Conservation (phyloP, 2,113 vertebrate genomes). For the Clarias magur region DNA sequence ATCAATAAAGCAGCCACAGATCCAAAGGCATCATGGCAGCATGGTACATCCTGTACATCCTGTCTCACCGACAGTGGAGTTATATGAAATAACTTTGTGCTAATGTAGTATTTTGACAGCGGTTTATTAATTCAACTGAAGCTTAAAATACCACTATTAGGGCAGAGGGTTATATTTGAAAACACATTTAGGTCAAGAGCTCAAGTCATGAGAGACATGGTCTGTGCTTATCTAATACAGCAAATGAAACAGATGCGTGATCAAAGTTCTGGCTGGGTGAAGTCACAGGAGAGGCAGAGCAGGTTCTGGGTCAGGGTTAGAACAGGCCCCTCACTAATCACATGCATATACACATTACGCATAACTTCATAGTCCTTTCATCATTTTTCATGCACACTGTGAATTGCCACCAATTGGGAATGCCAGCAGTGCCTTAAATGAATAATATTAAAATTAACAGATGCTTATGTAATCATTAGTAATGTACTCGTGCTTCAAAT, state of each 20-base stretch:
- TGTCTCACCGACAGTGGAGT: conserved; percentile 5
- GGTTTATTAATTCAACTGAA: conserved; percentile 30
- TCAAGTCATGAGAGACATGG: conserved; percentile 35
- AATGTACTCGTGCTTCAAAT: not conserved
- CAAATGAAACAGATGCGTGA: conserved; percentile 48
- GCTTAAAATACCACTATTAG: conserved; percentile 41
- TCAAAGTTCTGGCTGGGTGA: conserved; percentile 50
- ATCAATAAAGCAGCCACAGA: conserved; percentile 23
- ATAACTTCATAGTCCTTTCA: not conserved
- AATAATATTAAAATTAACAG: not conserved
- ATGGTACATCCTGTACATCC: not conserved
- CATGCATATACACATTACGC: conserved; percentile 15
- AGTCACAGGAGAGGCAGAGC: conserved; percentile 33
- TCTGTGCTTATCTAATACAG: conserved; percentile 39
- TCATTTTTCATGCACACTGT: not conserved
- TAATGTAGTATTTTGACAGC: conserved; percentile 29
- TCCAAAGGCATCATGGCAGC: conserved; percentile 1
- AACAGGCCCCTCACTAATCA: conserved; percentile 18
- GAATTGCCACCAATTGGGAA: not conserved
- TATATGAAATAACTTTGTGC: conserved; percentile 1
- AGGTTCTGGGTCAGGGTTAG: conserved; percentile 45
- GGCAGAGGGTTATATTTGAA: conserved; percentile 45
- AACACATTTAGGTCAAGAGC: conserved; percentile 53
- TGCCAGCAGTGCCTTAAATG: not conserved
- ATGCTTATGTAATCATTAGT: not conserved